Conservation (phyloP, 2,797 vertebrate species). For the Leptodactylus fallax region DNA sequence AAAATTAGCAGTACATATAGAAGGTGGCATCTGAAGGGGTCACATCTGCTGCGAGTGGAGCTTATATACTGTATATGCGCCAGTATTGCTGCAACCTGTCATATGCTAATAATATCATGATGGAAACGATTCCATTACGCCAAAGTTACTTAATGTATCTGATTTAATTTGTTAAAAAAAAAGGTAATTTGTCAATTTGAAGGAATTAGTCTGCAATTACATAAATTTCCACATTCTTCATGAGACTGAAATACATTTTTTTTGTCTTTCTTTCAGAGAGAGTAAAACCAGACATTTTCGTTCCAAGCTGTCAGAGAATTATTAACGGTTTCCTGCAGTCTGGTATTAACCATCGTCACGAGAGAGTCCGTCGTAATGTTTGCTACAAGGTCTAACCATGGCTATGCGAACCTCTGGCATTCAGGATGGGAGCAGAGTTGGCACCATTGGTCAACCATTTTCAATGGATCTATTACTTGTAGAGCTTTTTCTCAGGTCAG, state of each 20-base stretch:
- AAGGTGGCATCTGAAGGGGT: no score
- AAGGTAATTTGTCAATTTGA: neutral
- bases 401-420: no score
- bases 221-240: neutral
- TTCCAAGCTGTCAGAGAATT: neutral
- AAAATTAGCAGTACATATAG: no score
- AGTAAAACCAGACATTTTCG: neutral
- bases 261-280: neutral
- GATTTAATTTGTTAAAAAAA: neutral
- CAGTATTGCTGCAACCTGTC: neutral
- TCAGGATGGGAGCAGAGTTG: no score
- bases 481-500: no score
- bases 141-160: neutral
- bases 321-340: neutral
- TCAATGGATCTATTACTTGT: no score
- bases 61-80: no score
- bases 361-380: no score
- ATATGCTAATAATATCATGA: neutral
- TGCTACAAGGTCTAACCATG: no score
- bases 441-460: no score
- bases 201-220: neutral
- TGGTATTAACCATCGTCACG: neutral
- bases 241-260: neutral
- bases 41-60: no score
- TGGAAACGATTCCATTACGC: neutral